Evolutionary conservation across 2,888 invertebrate genomes (phyloP).

Genomic region (Perizoma affinitatum): DNA sequence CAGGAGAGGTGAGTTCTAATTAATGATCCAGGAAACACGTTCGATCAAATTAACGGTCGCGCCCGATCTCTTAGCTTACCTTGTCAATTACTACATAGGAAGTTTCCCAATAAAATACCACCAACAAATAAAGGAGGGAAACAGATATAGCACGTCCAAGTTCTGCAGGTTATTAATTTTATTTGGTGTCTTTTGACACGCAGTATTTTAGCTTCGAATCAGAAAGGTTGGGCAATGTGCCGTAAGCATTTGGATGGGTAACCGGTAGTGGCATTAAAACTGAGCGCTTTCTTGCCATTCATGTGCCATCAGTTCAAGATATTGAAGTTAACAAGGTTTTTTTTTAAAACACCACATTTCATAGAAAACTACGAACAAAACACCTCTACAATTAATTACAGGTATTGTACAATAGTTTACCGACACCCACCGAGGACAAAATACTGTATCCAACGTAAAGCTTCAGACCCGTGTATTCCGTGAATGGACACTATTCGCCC

Average conservation of each 20-base stretch:
- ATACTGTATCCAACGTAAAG: constrained; percentile 8
- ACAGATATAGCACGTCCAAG: constrained; percentile 17
- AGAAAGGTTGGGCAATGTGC: too few relatives aligned
- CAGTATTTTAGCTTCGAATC: too few relatives aligned
- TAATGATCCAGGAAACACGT: constrained; percentile 1
- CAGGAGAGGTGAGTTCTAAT: too few relatives aligned
- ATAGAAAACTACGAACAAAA: too few relatives aligned
- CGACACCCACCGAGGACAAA: not conserved
- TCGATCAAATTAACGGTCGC: constrained; percentile 4
- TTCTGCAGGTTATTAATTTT: constrained; percentile 21
- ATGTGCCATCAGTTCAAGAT: too few relatives aligned
- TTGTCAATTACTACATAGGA: constrained; percentile 23
- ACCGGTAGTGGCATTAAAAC: too few relatives aligned
- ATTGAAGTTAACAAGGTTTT: too few relatives aligned
- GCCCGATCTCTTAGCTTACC: constrained; percentile 14
- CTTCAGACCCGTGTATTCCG: constrained; percentile 19
- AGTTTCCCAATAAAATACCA: constrained; percentile 21
- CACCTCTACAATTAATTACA: too few relatives aligned
- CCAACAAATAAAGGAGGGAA: constrained; percentile 11
- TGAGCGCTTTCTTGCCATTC: too few relatives aligned
- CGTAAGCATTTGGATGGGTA: too few relatives aligned
- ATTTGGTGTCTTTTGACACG: constrained; percentile 10
- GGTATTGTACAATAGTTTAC: too few relatives aligned
- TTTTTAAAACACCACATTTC: too few relatives aligned
- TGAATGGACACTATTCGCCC: constrained; percentile 31